Evolutionary conservation across 2,113 vertebrate genomes (phyloP).

Genomic region (Cyanistes caeruleus): DNA sequence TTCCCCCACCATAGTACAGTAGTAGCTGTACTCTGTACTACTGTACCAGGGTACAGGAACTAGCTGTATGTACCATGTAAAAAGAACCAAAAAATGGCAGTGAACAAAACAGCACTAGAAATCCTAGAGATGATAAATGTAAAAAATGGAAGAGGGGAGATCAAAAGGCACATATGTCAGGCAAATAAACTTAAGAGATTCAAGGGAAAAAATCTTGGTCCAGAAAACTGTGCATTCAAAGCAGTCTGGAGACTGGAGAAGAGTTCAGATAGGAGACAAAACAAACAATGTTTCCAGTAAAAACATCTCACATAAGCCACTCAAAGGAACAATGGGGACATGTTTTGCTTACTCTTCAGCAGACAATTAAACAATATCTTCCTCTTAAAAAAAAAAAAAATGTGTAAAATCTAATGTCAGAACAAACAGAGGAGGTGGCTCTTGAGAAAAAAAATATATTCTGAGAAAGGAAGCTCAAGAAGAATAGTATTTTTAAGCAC

Average conservation of each 20-base stretch:
- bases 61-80: not conserved
- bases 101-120: not conserved
- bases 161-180: not conserved
- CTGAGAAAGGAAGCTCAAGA: not conserved
- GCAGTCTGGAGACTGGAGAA: not conserved
- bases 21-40: not conserved
- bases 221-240: not conserved
- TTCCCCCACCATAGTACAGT: not conserved
- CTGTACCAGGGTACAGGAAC: not conserved
- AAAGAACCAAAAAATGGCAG: not conserved
- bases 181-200: not conserved
- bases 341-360: not conserved
- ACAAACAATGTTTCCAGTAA: not conserved
- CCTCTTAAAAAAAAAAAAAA: not conserved
- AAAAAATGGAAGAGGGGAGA: not conserved
- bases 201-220: not conserved
- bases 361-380: not conserved
- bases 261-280: not conserved
- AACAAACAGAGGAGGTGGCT: not conserved
- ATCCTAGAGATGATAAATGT: not conserved
- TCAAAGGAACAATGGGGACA: not conserved
- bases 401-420: not conserved
- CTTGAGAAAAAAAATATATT: not conserved
- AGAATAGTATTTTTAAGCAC: not conserved
- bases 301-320: not conserved